phyloP scores from a whole-genome alignment of 2,888 invertebrate genomes.

The Melieria crassipennis region DNA sequence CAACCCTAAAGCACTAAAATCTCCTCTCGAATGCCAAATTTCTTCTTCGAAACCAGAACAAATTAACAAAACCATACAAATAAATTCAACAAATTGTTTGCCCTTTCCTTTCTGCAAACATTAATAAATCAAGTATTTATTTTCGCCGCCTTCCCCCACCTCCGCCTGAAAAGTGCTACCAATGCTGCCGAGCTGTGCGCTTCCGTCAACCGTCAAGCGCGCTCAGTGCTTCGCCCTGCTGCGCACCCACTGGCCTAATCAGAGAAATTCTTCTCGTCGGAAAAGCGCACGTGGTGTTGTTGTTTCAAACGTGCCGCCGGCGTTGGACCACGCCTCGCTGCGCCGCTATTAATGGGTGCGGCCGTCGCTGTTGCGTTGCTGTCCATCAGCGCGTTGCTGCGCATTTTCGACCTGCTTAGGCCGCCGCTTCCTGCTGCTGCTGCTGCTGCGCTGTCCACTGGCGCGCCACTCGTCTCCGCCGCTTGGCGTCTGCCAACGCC shows the following conservation, averaged over 20 bases:
- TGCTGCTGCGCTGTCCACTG: slow-evolving; percentile 30
- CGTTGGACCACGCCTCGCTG: slow-evolving; percentile 37
- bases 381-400: background rate
- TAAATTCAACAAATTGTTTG: no score
- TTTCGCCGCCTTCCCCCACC: background rate
- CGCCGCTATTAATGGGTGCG: slow-evolving; percentile 36
- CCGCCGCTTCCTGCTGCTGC: slow-evolving; percentile 8
- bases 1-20: no score
- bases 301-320: slow-evolving; percentile 50
- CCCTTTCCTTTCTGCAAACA: background rate
- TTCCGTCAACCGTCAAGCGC: no score
- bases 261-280: slow-evolving; percentile 61
- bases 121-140: background rate
- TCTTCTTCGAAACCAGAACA: background rate
- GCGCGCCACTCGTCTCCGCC: slow-evolving; percentile 23
- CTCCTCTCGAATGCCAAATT: no score
- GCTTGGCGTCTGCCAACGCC: slow-evolving; percentile 14
- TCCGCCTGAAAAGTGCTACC: background rate
- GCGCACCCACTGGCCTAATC: slow-evolving; percentile 45
- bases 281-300: slow-evolving; percentile 62
- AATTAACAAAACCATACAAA: background rate
- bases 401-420: no score
- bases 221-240: no score
- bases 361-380: slow-evolving; percentile 21
- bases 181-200: background rate